Base-by-base conservation (phyloP, 2,113 vertebrate species). In the Lophius piscatorius region DNA sequence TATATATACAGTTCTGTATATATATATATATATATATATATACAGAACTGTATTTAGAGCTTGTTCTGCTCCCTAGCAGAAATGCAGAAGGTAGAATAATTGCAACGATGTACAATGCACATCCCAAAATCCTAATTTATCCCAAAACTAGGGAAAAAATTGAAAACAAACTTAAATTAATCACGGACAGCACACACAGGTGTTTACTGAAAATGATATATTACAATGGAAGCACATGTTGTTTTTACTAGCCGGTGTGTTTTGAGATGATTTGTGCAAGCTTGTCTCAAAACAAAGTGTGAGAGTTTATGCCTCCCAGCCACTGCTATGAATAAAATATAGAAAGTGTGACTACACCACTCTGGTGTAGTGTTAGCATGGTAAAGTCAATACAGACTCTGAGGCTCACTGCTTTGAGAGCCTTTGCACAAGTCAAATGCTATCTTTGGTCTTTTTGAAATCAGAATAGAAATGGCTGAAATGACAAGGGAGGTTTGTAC, bases 401-500 rank as follows among this genome's bases (percentile, higher is more conserved):
- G 4, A 44, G 10, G 8, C 22, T 67, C 35, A 35, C 40, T 38
- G 9, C 26, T 12, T 36, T 12, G 29, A 47, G 23, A 63, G 34
- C 9, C 16, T 18, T 1, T 24, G 34, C 10, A 22, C 16, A 20
- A 12, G 64, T 47, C 23, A 40, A 29, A 34, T 4, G 4, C 2
- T 50, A 23, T 16, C 20, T 21, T 23, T 28, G 7, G 24, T 54
- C 24, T 23, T 51, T 6, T 59, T 39, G 3, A 36, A 23, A n/a
- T 41, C 13, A 12, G 7, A 5, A 10, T 34, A 42, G 54, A 69
- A 36, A 47, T 44, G 16, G 8, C 40, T 54, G 34, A 52, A 40
- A 69, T 17, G 9, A 17, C 17, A 29, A 21, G 3, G 22, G 6
- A 63, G 10, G 21, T 46, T 40, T 72, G 74, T 48, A 35, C 61